A percentile compares a stretch with the other conserved stretches of the same genome.
phyloP scores from a whole-genome alignment of 1,140 invertebrate species.

The Asobara japonica region DNA sequence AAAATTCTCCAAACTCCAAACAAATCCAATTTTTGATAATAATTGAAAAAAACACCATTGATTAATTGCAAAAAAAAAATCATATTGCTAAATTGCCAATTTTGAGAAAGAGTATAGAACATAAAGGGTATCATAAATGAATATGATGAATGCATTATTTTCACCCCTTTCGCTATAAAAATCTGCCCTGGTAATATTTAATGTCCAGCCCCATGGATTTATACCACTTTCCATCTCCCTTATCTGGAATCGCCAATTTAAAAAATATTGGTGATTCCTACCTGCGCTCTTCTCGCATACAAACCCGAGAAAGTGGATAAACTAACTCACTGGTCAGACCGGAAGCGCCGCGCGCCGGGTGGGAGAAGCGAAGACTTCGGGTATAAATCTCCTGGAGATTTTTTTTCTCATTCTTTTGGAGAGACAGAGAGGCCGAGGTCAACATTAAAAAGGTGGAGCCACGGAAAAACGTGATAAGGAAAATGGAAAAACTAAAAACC shows the following conservation, averaged over 20 bases:
- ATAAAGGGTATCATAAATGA: too few species aligned
- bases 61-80: too few species aligned
- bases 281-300: neutral
- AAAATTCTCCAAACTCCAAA: too few species aligned
- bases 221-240: neutral
- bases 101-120: too few species aligned
- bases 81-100: too few species aligned
- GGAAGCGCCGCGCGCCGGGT: neutral
- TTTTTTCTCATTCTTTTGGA: too few species aligned
- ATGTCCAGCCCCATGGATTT: neutral
- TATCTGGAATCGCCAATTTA: neutral
- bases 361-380: neutral
- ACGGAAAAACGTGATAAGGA: conserved; percentile 1
- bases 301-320: conserved; percentile 23
- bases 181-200: neutral
- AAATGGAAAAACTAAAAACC: neutral
- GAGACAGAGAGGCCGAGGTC: conserved; percentile 25
- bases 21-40: too few species aligned
- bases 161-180: too few species aligned
- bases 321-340: conserved; percentile 27
- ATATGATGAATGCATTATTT: too few species aligned
- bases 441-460: conserved; percentile 38
- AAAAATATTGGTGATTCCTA: conserved; percentile 5
- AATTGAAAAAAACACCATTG: too few species aligned
- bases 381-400: conserved; percentile 11